Conservation (phyloP, 2,888 invertebrate genomes). For the Andrena flavipes region DNA sequence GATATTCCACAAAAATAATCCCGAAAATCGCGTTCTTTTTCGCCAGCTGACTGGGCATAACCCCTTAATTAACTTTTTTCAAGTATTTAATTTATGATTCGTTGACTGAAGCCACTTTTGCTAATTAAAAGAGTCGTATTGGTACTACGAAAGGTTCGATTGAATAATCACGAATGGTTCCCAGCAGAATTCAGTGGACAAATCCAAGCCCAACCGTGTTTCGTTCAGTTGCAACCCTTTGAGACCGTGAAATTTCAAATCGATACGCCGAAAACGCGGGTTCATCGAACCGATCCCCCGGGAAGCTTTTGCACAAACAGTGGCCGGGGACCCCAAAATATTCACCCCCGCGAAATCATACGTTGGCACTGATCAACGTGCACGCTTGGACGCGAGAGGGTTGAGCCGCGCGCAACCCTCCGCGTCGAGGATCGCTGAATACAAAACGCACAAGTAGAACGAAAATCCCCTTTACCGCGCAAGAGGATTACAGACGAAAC, state of each 20-base stretch:
- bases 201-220: conserved; percentile 3
- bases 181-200: background rate
- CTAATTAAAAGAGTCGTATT: too few relatives aligned
- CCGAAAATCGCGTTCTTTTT: too few relatives aligned
- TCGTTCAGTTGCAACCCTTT: conserved; percentile 30
- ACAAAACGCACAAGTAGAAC: conserved; percentile 39
- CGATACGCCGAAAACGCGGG: conserved; percentile 45
- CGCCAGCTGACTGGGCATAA: too few relatives aligned
- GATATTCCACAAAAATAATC: too few relatives aligned
- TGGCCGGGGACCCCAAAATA: conserved; percentile 44
- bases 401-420: conserved; percentile 9
- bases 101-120: too few relatives aligned
- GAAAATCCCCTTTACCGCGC: conserved; percentile 40
- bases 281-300: conserved; percentile 22
- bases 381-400: conserved; percentile 16
- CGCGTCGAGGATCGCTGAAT: conserved; percentile 25
- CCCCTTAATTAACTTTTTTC: too few relatives aligned
- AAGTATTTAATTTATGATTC: too few relatives aligned
- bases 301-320: conserved; percentile 32
- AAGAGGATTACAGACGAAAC: conserved; percentile 39
- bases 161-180: background rate
- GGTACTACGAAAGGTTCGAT: too few relatives aligned
- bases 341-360: conserved; percentile 55
- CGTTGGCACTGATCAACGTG: conserved; percentile 30
- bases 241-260: conserved; percentile 49